Conservation (phyloP, 2,888 invertebrate genomes). For the Isoperla grammatica region DNA sequence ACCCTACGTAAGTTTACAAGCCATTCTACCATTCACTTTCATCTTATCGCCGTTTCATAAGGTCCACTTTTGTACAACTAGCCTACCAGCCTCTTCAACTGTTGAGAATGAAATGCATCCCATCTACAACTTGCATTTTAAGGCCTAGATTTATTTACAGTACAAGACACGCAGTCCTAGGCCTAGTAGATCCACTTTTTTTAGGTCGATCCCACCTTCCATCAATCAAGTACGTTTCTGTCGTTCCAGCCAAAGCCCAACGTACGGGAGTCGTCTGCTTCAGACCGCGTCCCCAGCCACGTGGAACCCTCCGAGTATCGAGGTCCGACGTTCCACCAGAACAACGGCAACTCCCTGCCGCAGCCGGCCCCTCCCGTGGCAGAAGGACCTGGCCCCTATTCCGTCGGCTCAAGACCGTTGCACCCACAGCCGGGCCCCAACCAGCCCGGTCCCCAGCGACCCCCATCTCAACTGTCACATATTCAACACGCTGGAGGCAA, state of each 20-base stretch:
- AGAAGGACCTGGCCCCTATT: conserved; percentile 32
- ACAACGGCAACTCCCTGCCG: conserved; percentile 33
- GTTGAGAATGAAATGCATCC: no score
- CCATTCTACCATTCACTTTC: not conserved
- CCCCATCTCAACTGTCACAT: conserved; percentile 1
- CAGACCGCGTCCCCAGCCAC: conserved; percentile 12
- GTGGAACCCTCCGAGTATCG: conserved; percentile 27
- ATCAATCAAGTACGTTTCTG: conserved; percentile 7
- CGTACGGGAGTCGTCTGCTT: conserved; percentile 20
- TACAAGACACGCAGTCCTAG: no score
- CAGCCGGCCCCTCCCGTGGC: conserved; percentile 24
- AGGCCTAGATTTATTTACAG: no score
- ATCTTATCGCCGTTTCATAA: not conserved
- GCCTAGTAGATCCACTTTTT: no score
- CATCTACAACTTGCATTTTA: no score
- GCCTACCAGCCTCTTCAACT: no score
- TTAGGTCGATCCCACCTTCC: no score
- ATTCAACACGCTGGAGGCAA: not conserved
- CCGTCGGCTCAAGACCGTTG: conserved; percentile 36
- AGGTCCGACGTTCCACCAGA: conserved; percentile 35
- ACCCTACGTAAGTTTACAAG: conserved; percentile 23
- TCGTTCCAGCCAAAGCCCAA: conserved; percentile 20
- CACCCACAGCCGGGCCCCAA: conserved; percentile 39
- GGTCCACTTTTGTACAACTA: no score
- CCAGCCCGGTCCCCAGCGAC: conserved; percentile 13